Base-by-base conservation (phyloP, 2,113 vertebrate genomes). In the Sterrhoptilus dennistouni region DNA sequence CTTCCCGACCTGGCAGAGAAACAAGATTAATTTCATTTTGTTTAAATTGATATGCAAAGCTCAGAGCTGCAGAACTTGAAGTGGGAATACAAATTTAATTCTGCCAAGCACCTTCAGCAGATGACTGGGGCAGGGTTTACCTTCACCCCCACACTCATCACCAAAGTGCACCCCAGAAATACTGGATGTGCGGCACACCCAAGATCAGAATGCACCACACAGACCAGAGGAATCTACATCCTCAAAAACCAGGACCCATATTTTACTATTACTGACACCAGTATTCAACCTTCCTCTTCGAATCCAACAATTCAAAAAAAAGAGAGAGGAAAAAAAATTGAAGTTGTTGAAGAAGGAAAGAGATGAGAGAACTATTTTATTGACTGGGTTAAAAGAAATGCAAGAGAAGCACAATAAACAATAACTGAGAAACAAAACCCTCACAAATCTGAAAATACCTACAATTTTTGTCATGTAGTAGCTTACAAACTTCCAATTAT, bases 1-100 rank as follows among this genome's bases (percentile, higher is more conserved):
- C 71, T 61, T 69, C 66, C 57, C 31, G 8, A 8, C 11, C 57
- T 44, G 56, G 54, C 28, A 27, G 16, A 88, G 45, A 90, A 64
- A 83, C 40, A 36, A 91, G 77, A 80, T 14, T 36, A 9, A 80
- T 59, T 47, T 66, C 17, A 42, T 84, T 75, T 79, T 60, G 74
- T n/a, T 94, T 65, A 72, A 87, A 91, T 9, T 80, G 49, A 54
- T 31, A 92, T 24, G 71, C 88, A 93, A 88, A 93, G 85, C 75
- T 85, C 70, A 83, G 75, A 93, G 68, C 63, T 45, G 54, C 79
- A 93, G 36, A 79, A 83, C 50, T 61, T 49, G 70, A 80, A 80
- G 75, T 38, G 21, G 36, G 70, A 88, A 79, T 29, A 83, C 45
- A 92, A 53, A 88, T 54, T 63, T 44, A 64, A 66, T 69, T 76